Percentiles rank a stretch among this genome's conserved stretches.
These are phyloP conservation scores for Mastacembelus armatus DNA, from an alignment of 2,797 vertebrate genomes.

Conservation along the genomic window DNA sequence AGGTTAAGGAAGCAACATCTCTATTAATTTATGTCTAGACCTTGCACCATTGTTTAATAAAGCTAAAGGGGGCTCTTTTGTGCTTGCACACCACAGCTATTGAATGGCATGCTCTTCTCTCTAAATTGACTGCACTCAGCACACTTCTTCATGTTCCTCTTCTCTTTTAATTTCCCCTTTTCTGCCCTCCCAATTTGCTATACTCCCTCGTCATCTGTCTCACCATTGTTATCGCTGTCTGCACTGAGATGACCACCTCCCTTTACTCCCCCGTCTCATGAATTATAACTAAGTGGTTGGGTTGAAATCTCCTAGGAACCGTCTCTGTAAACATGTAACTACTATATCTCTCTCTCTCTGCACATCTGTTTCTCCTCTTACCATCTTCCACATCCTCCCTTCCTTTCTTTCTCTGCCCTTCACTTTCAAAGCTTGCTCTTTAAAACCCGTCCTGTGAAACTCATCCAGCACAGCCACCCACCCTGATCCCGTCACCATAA, in stretches of 20 bases:
- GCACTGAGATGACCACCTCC: constrained; percentile 46
- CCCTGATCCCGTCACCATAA: constrained; percentile 58
- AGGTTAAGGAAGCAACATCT: constrained; percentile 63
- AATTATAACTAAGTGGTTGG: constrained; percentile 49
- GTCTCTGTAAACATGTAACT: constrained; percentile 59
- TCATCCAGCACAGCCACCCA: constrained; percentile 60
- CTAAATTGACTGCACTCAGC: constrained; percentile 43
- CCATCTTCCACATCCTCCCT: constrained; percentile 14
- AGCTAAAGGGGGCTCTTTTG: constrained; percentile 58
- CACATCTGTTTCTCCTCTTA: constrained; percentile 17
- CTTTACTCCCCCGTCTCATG: constrained; percentile 40
- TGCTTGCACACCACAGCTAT: constrained; percentile 21
- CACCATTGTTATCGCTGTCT: constrained; percentile 57
- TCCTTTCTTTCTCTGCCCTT: constrained; percentile 33
- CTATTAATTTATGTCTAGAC: constrained; percentile 66
- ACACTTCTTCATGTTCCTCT: constrained; percentile 38
- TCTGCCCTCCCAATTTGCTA: constrained; percentile 6
- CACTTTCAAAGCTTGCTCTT: constrained; percentile 53
- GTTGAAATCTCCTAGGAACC: constrained; percentile 67
- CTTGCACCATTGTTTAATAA: constrained; percentile 61
- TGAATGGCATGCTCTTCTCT: constrained; percentile 42
- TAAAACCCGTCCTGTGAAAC: constrained; percentile 54
- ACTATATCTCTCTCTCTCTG: constrained; percentile 35
- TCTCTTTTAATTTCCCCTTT: constrained; percentile 35
- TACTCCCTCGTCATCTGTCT: constrained; percentile 44